phyloP scores from a whole-genome alignment of 2,113 vertebrate species.

The Haplotaxodon microlepis region DNA sequence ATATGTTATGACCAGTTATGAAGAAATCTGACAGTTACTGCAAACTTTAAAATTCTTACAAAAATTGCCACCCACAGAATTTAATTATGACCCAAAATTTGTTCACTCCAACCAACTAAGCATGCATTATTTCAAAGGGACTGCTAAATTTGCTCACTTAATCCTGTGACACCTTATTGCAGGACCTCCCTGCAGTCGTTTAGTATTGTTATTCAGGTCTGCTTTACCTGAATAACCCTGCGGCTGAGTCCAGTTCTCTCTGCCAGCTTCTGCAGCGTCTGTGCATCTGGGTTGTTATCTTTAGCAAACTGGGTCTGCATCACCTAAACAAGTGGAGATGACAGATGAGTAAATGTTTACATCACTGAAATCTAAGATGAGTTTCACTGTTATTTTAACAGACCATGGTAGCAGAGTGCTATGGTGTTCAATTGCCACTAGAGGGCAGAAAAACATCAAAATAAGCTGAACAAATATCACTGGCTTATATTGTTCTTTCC shows the following conservation, averaged over 20 bases:
- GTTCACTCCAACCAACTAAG: not conserved
- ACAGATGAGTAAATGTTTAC: not conserved
- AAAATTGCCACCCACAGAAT: not conserved
- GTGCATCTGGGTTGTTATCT: constrained; percentile 97
- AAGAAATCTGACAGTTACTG: not conserved
- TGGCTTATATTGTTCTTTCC: not conserved
- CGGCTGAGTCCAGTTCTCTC: constrained; percentile 94
- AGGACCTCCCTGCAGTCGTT: not conserved
- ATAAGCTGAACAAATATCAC: not conserved
- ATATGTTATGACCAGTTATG: not conserved
- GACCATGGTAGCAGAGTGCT: not conserved
- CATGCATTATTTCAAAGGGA: not conserved
- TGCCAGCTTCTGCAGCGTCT: constrained; percentile 93
- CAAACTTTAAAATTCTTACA: not conserved
- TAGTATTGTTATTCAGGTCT: not conserved
- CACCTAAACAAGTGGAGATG: constrained; percentile 70
- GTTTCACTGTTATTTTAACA: not conserved
- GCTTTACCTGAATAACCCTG: constrained; percentile 62
- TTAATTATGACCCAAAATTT: not conserved
- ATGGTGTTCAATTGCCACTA: not conserved
- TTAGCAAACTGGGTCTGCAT: constrained; percentile 98
- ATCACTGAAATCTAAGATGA: not conserved
- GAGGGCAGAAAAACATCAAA: not conserved
- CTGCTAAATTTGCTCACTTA: not conserved
- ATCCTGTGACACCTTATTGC: not conserved